Evolutionary conservation across 2,113 vertebrate genomes (phyloP).

Genomic region (Dryoscopus gambensis): DNA sequence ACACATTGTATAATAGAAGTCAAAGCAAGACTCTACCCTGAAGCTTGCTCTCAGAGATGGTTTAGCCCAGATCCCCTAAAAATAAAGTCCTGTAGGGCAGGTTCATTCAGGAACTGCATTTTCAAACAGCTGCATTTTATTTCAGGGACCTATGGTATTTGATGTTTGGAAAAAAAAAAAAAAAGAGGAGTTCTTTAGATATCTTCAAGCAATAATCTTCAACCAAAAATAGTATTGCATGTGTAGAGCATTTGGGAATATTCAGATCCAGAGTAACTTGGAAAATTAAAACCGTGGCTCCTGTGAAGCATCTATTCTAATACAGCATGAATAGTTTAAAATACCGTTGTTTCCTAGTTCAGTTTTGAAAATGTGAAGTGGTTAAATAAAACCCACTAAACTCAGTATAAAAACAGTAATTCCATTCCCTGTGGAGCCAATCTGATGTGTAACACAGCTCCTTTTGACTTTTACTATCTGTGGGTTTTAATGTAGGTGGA

Average conservation of each 20-base stretch:
- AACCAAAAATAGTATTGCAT: not conserved
- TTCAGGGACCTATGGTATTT: not conserved
- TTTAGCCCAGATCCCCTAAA: not conserved
- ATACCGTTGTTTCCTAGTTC: not conserved
- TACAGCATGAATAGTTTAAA: not conserved
- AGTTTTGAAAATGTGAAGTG: constrained; percentile 1
- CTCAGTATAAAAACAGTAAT: constrained; percentile 37
- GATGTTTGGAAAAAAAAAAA: not conserved
- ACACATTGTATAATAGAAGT: not conserved
- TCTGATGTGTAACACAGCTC: constrained; percentile 37
- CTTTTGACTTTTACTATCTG: constrained; percentile 61
- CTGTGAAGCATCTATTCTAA: not conserved
- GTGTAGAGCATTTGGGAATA: not conserved
- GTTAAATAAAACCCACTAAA: constrained; percentile 2
- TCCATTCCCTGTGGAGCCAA: constrained; percentile 39
- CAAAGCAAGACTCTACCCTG: not conserved
- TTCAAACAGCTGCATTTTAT: not conserved
- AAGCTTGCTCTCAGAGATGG: not conserved
- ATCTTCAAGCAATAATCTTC: not conserved
- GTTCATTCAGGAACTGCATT: not conserved
- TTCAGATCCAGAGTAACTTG: not conserved
- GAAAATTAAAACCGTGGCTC: not conserved
- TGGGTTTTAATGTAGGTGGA: constrained; percentile 67
- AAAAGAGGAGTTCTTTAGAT: not conserved
- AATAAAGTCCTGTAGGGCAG: not conserved